These are phyloP conservation scores for Catostylus mosaicus DNA, from an alignment of 30 jellyfish, hydroid and myxozoan species.

Conservation along the genomic window DNA sequence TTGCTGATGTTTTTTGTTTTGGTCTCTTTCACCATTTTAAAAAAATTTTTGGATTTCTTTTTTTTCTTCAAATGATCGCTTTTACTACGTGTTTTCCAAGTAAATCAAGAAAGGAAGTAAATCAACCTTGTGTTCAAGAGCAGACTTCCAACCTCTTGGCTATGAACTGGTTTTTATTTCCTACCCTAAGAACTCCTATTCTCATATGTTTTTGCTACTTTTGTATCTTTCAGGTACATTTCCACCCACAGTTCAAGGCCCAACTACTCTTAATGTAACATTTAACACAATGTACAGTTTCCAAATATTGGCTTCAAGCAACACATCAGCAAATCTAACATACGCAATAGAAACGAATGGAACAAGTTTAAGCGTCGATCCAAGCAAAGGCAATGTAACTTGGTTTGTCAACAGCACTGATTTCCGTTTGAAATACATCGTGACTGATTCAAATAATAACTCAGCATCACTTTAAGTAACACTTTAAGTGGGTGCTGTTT, in stretches of 20 bases:
- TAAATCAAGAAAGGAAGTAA: background rate
- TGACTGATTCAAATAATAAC: too few species aligned
- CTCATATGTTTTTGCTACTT: background rate
- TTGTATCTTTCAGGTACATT: constrained; percentile 28
- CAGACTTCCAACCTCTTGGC: background rate
- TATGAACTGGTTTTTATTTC: background rate
- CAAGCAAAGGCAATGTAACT: too few species aligned
- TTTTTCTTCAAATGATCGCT: background rate
- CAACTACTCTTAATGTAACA: constrained; percentile 36
- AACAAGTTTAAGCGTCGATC: too few species aligned
- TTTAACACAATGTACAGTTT: constrained; percentile 16
- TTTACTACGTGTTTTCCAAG: background rate
- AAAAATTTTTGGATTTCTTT: too few species aligned
- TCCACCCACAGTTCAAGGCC: constrained; percentile 70
- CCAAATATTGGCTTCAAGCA: constrained; percentile 51
- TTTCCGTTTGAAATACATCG: too few species aligned
- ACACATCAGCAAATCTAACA: constrained; percentile 13
- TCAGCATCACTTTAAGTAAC: too few species aligned
- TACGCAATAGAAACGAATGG: too few species aligned
- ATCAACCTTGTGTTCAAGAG: background rate
- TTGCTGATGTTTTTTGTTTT: too few species aligned
- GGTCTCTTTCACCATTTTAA: too few species aligned
- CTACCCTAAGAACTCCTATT: too few species aligned
- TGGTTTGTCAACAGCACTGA: too few species aligned
- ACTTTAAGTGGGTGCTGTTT: too few species aligned